These are phyloP conservation scores for Somateria mollissima DNA, from an alignment of 2,797 vertebrate genomes.

Conservation along the genomic window DNA sequence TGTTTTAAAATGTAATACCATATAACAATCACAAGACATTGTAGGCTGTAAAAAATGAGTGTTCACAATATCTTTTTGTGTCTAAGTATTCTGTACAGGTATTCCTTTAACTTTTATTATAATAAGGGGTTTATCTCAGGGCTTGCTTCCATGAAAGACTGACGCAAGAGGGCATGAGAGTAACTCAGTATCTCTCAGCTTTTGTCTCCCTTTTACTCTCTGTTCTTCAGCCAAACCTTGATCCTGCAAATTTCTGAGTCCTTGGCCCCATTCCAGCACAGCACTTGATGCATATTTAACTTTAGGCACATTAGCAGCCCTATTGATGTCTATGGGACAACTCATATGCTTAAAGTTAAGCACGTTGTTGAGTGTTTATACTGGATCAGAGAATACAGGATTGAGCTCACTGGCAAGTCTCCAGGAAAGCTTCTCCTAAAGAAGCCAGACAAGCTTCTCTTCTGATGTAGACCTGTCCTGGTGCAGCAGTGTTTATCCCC, in stretches of 20 bases:
- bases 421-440: conserved; percentile 7
- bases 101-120: not conserved
- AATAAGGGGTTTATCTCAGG: not conserved
- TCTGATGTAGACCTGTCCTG: not conserved
- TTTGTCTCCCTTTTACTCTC: conserved; percentile 1
- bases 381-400: not conserved
- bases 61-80: not conserved
- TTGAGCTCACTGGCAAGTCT: conserved; percentile 3
- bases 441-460: not conserved
- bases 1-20: conserved; percentile 19
- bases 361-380: not conserved
- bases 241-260: conserved; percentile 49
- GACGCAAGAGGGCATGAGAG: conserved; percentile 13
- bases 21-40: not conserved
- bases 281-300: not conserved
- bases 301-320: conserved; percentile 33
- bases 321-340: not conserved
- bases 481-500: not conserved
- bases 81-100: not conserved
- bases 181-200: not conserved
- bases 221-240: conserved; percentile 64
- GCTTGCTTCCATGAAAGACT: not conserved
- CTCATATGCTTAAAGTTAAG: conserved; percentile 30
- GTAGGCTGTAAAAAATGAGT: not conserved
- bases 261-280: conserved; percentile 38